These are phyloP conservation scores for Willisornis vidua DNA, from an alignment of 2,113 vertebrate genomes.

Conservation along the genomic window DNA sequence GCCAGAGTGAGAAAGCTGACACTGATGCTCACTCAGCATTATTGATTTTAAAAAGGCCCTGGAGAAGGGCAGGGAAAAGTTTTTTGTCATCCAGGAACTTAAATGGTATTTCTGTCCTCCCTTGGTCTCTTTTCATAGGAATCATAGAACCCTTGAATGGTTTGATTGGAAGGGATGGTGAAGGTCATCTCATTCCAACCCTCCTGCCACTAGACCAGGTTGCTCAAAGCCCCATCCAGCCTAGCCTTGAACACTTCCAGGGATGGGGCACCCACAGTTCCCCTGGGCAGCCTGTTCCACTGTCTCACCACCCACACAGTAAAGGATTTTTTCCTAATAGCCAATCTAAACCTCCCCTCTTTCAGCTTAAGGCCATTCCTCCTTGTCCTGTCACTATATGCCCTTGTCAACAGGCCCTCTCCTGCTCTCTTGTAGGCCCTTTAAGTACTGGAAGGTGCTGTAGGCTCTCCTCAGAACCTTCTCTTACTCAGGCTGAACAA, in stretches of 20 bases:
- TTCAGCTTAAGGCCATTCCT: neutral
- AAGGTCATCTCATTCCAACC: accelerated
- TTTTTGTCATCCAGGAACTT: neutral
- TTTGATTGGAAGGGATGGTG: neutral
- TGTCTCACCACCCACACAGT: neutral
- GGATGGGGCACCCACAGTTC: neutral
- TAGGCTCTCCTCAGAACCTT: neutral
- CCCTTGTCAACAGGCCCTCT: neutral
- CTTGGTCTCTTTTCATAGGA: neutral
- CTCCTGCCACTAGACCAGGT: accelerated
- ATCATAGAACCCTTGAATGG: accelerated
- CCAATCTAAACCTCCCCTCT: neutral
- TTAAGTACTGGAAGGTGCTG: neutral
- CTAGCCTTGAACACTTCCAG: neutral
- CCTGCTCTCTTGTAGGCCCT: neutral
- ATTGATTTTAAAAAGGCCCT: neutral
- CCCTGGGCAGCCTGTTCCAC: neutral
- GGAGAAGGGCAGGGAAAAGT: neutral
- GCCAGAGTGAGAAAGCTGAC: neutral
- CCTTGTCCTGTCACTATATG: neutral
- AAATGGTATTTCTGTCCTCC: neutral
- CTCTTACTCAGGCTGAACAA: neutral
- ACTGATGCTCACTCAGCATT: accelerated
- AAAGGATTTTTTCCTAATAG: neutral
- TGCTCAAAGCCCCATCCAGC: neutral